Evolutionary conservation across 2,113 vertebrate genomes (phyloP).

Genomic region (Perognathus longimembris): DNA sequence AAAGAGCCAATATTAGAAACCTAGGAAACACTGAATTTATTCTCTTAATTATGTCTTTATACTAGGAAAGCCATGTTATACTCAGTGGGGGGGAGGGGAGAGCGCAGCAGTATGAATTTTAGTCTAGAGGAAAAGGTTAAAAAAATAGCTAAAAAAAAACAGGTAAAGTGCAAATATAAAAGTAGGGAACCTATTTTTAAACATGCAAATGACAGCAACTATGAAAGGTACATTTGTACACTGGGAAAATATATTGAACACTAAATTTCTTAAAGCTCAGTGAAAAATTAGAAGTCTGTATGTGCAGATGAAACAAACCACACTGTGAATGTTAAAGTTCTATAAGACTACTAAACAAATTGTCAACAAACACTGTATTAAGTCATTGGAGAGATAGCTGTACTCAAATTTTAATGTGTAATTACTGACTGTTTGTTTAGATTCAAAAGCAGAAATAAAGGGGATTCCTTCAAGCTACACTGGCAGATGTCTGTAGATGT

Average conservation of each 20-base stretch:
- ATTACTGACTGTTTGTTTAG: constrained; percentile 3
- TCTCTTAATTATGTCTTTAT: constrained; percentile 80
- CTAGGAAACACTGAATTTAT: constrained; percentile 67
- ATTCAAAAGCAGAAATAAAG: constrained; percentile 47
- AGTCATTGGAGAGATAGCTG: background rate
- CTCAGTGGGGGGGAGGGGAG: constrained; percentile 46
- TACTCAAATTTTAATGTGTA: background rate
- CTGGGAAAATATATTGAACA: constrained; percentile 16
- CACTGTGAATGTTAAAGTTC: background rate
- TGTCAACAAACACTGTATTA: background rate
- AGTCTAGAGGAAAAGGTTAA: constrained; percentile 52
- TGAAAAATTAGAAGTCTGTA: constrained; percentile 11
- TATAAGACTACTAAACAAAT: background rate
- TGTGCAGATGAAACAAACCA: constrained; percentile 30
- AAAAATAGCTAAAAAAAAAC: background rate
- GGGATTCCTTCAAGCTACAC: background rate
- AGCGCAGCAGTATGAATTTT: constrained; percentile 81
- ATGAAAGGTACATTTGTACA: constrained; percentile 57
- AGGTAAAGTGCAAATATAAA: constrained; percentile 37
- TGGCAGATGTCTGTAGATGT: background rate
- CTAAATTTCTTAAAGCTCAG: constrained; percentile 33
- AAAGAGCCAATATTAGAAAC: constrained; percentile 57
- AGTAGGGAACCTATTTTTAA: constrained; percentile 63
- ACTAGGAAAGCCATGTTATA: constrained; percentile 55
- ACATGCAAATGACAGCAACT: constrained; percentile 54